A percentile compares a stretch with the other conserved stretches of the same genome.
phyloP scores from a whole-genome alignment of 1,140 invertebrate species.

The Drosophila punjabiensis region DNA sequence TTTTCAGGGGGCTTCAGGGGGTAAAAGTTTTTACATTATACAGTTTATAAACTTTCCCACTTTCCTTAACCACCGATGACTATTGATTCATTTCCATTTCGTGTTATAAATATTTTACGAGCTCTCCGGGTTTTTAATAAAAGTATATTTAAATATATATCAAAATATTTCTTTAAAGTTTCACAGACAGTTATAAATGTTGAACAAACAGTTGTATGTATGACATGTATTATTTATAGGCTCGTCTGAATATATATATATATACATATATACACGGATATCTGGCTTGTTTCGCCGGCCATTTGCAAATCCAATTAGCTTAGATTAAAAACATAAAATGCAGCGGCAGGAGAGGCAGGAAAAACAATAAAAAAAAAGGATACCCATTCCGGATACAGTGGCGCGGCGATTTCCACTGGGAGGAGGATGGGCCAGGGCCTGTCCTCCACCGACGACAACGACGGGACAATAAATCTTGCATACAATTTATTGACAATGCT shows the following conservation, averaged over 20 bases:
- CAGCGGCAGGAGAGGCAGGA: not conserved
- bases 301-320: slow-evolving; percentile 68
- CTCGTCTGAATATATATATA: slow-evolving; percentile 10
- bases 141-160: slow-evolving; percentile 1
- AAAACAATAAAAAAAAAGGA: slow-evolving; percentile 18
- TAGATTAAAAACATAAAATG: slow-evolving; percentile 61
- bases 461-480: slow-evolving; percentile 74
- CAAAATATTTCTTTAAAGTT: slow-evolving; percentile 10
- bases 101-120: slow-evolving; percentile 45
- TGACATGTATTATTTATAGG: slow-evolving; percentile 44
- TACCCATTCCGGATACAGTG: slow-evolving; percentile 18
- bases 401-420: slow-evolving; percentile 15
- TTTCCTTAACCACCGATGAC: slow-evolving; percentile 13
- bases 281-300: slow-evolving; percentile 32
- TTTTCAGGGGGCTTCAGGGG: not conserved
- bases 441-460: not conserved
- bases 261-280: slow-evolving; percentile 16
- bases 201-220: slow-evolving; percentile 6
- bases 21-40: slow-evolving; percentile 50
- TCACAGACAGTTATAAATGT: slow-evolving; percentile 17
- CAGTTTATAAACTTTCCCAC: slow-evolving; percentile 33
- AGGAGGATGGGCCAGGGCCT: not conserved
- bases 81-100: slow-evolving; percentile 48
- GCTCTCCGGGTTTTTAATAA: not conserved
- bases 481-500: slow-evolving; percentile 83